These are phyloP conservation scores for Desmophyllum pertusum DNA, from an alignment of 92 coral and sea anemone species.

Conservation along the genomic window DNA sequence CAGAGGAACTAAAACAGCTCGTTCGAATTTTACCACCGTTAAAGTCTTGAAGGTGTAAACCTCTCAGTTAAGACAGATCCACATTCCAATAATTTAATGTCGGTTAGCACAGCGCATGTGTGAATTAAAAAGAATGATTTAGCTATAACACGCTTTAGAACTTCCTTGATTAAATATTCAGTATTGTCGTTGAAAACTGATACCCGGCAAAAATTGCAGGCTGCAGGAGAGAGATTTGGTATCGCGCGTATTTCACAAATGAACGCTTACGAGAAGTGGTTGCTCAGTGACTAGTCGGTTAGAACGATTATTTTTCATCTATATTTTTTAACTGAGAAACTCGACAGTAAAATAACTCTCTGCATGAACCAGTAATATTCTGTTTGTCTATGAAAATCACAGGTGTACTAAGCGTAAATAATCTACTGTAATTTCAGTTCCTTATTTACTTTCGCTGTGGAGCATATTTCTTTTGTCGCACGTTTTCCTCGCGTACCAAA, in stretches of 20 bases:
- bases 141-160: not conserved
- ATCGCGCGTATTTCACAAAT: too few species aligned
- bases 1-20: not conserved
- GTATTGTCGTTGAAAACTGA: too few species aligned
- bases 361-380: not conserved
- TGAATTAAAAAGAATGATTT: not conserved
- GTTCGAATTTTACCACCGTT: not conserved
- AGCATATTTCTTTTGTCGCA: not conserved
- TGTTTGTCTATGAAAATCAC: not conserved
- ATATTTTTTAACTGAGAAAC: too few species aligned
- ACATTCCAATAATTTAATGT: not conserved
- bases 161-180: not conserved
- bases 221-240: not conserved
- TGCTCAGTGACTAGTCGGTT: not conserved
- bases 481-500: not conserved
- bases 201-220: not conserved
- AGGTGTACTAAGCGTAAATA: not conserved
- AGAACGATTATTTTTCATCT: not conserved
- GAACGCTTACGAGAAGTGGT: not conserved
- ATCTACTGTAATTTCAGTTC: not conserved
- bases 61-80: not conserved
- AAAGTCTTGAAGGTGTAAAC: not conserved
- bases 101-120: not conserved
- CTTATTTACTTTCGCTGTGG: not conserved
- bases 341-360: too few species aligned